Base-by-base conservation (phyloP, 2,888 invertebrate genomes). In the Maniola hyperantus region DNA sequence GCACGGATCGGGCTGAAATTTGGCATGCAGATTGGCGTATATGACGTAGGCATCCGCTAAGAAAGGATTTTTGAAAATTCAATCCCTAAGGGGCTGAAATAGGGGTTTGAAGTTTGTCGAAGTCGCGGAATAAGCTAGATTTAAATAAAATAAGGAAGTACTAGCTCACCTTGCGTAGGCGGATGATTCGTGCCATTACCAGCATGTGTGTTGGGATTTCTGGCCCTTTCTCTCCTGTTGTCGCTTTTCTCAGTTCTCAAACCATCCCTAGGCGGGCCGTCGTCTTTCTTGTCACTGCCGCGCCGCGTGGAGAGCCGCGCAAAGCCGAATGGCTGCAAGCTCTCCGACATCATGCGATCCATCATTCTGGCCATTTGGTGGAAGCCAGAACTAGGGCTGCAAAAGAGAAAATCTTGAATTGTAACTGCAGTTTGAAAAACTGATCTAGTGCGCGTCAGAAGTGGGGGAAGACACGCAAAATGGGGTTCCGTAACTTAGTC, bases 361-460 rank as follows among this genome's bases (percentile, higher is more conserved):
- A 95, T 95, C 95, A 96, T 95, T 61, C 95, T 90, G 60, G 95
- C 95, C 94, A 96, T 94, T 76, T 95, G 95, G 76, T 95, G 95
- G 71, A 95, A 93, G 53, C 94, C 91, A 63, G 93, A 89, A 57
- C 94, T 90, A 59, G 94, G 93, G 77, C 95, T 94, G 84, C 0
- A 62, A 66, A 44, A 18, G 33, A 64, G 51, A 39, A 11, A 11
- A 11, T 39, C 39, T 39, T n/a, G 15, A 20, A n/a, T 8, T 5
- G 59, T 36, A 51, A 57, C 6, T 6, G 11, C 11, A 18, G 26
- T 26, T 26, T 26, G 4, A 26, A 26, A 26, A 26, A 26, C 26
- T 26, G 26, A 26, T 26, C 2, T 26, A 26, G 4, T 26, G 26
- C 4, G 26, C 4, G 26, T 26, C 26, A 26, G 4, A 26, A 26